A percentile compares a stretch with the other conserved stretches of the same genome.
phyloP scores from a whole-genome alignment of 2,888 invertebrate species.

The Philereme vetulata region DNA sequence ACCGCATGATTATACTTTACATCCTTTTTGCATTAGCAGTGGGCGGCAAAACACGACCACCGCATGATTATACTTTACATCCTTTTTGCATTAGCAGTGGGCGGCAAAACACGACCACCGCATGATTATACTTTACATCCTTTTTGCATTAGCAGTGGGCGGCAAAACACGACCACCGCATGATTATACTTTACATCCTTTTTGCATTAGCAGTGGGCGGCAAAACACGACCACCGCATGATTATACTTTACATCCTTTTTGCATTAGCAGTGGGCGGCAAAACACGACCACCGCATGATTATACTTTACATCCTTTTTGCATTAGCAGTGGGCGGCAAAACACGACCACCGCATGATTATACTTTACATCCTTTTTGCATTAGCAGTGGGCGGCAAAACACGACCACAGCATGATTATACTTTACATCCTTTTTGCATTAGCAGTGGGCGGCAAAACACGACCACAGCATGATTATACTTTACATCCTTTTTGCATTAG shows the following conservation, averaged over 20 bases:
- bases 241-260: background rate
- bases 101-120: constrained; percentile 15
- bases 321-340: constrained; percentile 23
- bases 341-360: constrained; percentile 4
- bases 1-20: background rate
- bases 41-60: constrained; percentile 18
- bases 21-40: constrained; percentile 13
- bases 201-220: constrained; percentile 22
- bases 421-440: background rate
- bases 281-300: constrained; percentile 9
- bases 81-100: constrained; percentile 20
- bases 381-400: constrained; percentile 23
- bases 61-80: background rate
- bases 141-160: constrained; percentile 21
- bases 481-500: constrained; percentile 7
- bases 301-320: background rate
- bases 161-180: constrained; percentile 15
- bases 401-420: constrained; percentile 2
- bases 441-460: constrained; percentile 22
- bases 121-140: background rate
- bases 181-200: background rate
- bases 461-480: constrained; percentile 1
- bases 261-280: constrained; percentile 22
- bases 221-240: constrained; percentile 12
- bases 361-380: background rate